These are phyloP conservation scores for Sebastes trivittatus DNA, from an alignment of 2,797 vertebrate genomes.

Conservation along the genomic window DNA sequence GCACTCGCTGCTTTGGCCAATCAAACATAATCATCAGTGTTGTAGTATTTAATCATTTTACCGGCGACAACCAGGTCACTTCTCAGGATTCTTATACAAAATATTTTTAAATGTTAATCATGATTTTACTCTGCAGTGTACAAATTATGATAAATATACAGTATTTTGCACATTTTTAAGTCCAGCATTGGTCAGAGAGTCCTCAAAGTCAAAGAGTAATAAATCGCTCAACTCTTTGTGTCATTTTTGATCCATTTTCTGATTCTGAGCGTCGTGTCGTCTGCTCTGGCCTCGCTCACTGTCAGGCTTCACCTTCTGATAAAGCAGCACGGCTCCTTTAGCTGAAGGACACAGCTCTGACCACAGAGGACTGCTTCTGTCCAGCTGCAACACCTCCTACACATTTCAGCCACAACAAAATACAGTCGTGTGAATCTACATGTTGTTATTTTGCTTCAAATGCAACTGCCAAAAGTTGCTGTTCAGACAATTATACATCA, in stretches of 20 bases:
- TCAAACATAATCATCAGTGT: slow-evolving; percentile 8
- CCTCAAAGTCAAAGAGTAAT: not conserved
- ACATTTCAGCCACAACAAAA: not conserved
- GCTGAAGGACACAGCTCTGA: slow-evolving; percentile 90
- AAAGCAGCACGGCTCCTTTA: slow-evolving; percentile 90
- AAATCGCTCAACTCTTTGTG: slow-evolving; percentile 2
- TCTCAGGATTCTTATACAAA: slow-evolving; percentile 40
- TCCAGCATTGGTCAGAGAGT: not conserved
- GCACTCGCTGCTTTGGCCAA: slow-evolving; percentile 3
- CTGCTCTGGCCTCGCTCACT: not conserved
- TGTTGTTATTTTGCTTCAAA: not conserved
- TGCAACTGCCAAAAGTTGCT: not conserved
- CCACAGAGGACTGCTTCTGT: slow-evolving; percentile 81
- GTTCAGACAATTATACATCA: not conserved
- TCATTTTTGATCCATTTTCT: not conserved
- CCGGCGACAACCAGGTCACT: not conserved
- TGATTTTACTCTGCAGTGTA: slow-evolving; percentile 29
- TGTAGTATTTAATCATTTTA: slow-evolving; percentile 1
- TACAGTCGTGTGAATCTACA: not conserved
- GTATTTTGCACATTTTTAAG: slow-evolving; percentile 14
- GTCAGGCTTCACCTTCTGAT: slow-evolving; percentile 79
- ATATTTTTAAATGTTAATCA: slow-evolving; percentile 9
- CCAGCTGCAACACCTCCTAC: slow-evolving; percentile 82
- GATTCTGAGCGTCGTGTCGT: not conserved
- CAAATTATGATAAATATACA: not conserved